A percentile compares a stretch with the other conserved stretches of the same genome.
Evolutionary conservation across 2,888 invertebrate species (phyloP).

Genomic region (Pomacea canaliculata): DNA sequence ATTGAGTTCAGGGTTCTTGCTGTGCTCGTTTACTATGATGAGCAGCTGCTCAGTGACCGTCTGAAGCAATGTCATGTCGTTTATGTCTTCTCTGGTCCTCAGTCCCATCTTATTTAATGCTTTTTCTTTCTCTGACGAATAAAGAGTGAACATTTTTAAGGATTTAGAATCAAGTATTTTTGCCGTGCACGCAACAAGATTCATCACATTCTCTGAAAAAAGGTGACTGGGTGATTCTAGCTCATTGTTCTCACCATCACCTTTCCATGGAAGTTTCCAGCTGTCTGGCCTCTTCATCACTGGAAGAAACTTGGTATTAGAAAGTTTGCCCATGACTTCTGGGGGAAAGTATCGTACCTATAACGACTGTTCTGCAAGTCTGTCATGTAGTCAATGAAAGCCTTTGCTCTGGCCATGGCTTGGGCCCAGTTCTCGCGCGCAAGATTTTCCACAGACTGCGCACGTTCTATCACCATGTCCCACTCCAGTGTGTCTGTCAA

Average conservation of each 20-base stretch:
- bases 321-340: conserved; percentile 2
- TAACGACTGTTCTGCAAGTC: not conserved
- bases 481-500: conserved; percentile 33
- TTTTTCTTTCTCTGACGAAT: not conserved
- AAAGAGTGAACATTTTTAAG: not conserved
- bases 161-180: conserved; percentile 20
- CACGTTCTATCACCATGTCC: conserved; percentile 39
- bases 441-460: conserved; percentile 6
- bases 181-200: conserved; percentile 15
- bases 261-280: conserved; percentile 27
- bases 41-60: conserved; percentile 1
- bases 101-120: conserved; percentile 7
- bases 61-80: not conserved
- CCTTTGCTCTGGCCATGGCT: conserved; percentile 8
- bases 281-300: conserved; percentile 21
- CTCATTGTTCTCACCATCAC: not conserved
- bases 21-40: not conserved
- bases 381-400: conserved; percentile 20
- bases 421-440: not conserved
- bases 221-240: conserved; percentile 10
- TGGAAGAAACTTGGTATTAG: conserved; percentile 22
- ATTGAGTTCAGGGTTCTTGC: not conserved
- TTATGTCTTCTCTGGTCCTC: not conserved
- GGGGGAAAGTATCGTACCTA: not conserved
- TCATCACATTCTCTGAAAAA: conserved; percentile 5